A percentile compares a stretch with the other conserved stretches of the same genome.
phyloP scores from a whole-genome alignment of 1,140 invertebrate species.

The Hesperophylax magnus region DNA sequence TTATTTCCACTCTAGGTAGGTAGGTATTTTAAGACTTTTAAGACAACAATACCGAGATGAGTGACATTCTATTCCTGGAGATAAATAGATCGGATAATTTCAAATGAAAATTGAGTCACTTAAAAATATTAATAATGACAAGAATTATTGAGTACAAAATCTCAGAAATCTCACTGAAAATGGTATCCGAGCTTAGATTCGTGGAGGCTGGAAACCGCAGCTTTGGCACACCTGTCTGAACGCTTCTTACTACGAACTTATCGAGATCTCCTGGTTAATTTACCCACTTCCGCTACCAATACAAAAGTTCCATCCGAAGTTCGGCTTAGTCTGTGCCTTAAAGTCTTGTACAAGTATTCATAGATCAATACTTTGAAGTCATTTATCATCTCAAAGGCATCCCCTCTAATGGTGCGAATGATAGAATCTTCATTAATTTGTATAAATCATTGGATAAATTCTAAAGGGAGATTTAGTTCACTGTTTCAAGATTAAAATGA shows the following conservation, averaged over 20 bases:
- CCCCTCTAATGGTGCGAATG: slow-evolving; percentile 46
- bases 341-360: slow-evolving; percentile 40
- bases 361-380: slow-evolving; percentile 47
- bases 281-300: slow-evolving; percentile 50
- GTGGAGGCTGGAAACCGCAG: background rate
- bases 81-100: no score
- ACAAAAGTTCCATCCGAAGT: slow-evolving; percentile 51
- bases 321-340: slow-evolving; percentile 51
- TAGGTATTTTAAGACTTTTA: no score
- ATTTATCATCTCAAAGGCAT: slow-evolving; percentile 54
- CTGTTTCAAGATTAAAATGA: slow-evolving; percentile 39
- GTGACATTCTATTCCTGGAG: no score
- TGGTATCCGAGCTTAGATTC: no score
- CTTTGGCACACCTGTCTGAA: slow-evolving; percentile 24
- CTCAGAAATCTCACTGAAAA: no score
- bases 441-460: slow-evolving; percentile 52
- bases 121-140: no score
- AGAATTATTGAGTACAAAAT: no score
- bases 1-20: no score
- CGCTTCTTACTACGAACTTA: slow-evolving; percentile 26
- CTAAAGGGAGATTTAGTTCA: slow-evolving; percentile 14
- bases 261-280: slow-evolving; percentile 44
- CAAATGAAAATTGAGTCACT: no score
- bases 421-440: slow-evolving; percentile 56
- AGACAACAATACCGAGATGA: no score